These are phyloP conservation scores for Thumatha senex DNA, from an alignment of 2,888 invertebrate species.

Conservation along the genomic window DNA sequence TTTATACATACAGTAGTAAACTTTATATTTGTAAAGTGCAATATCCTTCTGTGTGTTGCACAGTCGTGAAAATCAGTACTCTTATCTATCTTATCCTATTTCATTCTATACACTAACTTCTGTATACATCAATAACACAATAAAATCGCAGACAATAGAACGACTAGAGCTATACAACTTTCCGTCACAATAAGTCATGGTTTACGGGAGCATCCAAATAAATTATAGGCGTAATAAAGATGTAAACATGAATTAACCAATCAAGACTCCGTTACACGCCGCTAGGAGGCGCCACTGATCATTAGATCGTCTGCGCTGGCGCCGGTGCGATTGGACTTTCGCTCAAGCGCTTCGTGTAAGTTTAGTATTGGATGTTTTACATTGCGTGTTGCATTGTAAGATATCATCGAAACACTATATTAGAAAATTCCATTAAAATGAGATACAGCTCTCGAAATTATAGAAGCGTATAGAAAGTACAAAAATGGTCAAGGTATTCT, in stretches of 20 bases:
- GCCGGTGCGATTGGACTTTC: constrained; percentile 22
- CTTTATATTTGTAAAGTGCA: too few species aligned
- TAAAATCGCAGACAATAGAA: constrained; percentile 1
- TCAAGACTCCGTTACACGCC: constrained; percentile 64
- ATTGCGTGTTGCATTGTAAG: constrained; percentile 29
- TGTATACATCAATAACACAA: neutral
- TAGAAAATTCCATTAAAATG: neutral
- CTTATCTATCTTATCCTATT: neutral
- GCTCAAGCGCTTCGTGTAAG: neutral
- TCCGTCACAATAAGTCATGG: constrained; percentile 1
- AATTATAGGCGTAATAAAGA: constrained; percentile 53
- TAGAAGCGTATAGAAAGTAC: too few species aligned
- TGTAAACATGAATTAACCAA: constrained; percentile 74
- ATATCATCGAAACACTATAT: neutral
- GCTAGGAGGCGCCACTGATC: constrained; percentile 65
- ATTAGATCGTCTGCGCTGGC: constrained; percentile 63
- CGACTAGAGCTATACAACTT: neutral
- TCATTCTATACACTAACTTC: neutral
- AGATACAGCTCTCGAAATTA: too few species aligned
- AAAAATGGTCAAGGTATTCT: too few species aligned
- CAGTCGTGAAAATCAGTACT: too few species aligned
- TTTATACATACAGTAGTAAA: too few species aligned
- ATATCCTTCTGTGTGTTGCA: too few species aligned
- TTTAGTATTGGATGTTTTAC: constrained; percentile 18
- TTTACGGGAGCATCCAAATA: constrained; percentile 9